phyloP scores from a whole-genome alignment of 2,113 vertebrate species.

The Regulus satrapa region DNA sequence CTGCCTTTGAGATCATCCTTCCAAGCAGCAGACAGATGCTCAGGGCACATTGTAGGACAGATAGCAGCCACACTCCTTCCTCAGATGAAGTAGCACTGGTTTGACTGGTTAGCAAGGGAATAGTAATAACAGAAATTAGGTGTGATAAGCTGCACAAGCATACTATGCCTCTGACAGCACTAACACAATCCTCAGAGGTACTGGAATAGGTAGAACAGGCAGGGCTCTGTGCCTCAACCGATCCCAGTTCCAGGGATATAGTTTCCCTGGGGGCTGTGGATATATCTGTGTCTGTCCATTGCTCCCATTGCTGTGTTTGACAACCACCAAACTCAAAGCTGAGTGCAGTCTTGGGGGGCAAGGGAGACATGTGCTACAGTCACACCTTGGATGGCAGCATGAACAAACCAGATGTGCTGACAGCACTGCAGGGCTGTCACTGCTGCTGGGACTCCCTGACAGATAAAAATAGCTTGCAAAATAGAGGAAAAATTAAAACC shows the following conservation, averaged over 20 bases:
- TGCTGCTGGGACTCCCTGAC: background rate
- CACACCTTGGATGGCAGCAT: background rate
- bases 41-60: background rate
- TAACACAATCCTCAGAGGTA: background rate
- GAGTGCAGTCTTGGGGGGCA: accelerated
- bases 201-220: background rate
- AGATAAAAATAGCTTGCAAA: background rate
- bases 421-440: background rate
- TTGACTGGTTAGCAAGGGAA: background rate
- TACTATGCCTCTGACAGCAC: background rate
- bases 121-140: background rate
- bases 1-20: background rate
- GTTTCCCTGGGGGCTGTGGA: background rate
- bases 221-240: accelerated
- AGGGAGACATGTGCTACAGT: background rate
- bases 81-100: background rate
- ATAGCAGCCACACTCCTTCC: background rate
- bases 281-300: background rate
- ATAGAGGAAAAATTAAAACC: background rate
- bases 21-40: background rate
- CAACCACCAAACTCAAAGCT: background rate
- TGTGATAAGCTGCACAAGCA: background rate
- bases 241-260: background rate
- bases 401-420: background rate
- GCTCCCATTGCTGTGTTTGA: background rate